Evolutionary conservation across 2,888 invertebrate species (phyloP).

Genomic region (Athalia cordata): DNA sequence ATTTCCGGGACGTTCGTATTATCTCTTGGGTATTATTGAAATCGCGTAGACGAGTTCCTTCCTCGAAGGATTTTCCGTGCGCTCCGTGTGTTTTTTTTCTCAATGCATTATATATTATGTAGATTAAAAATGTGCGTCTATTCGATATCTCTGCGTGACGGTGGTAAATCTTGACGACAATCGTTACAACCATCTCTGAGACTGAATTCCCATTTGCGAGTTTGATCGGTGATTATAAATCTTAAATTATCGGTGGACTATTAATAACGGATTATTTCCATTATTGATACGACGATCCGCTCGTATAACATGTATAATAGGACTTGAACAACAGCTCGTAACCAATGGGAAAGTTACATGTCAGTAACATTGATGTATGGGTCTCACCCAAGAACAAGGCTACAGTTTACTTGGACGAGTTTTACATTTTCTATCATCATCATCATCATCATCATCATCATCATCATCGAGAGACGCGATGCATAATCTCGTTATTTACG

Average conservation of each 20-base stretch:
- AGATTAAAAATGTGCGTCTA: not conserved
- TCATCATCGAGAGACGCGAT: not conserved
- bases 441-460: not conserved
- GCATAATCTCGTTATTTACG: not conserved
- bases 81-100: no score
- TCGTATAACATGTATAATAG: constrained; percentile 4
- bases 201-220: constrained; percentile 3
- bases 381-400: constrained; percentile 38
- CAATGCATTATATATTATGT: not conserved
- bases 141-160: not conserved
- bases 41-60: no score
- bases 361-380: constrained; percentile 21
- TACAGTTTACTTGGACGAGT: constrained; percentile 22
- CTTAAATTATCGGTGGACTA: constrained; percentile 33
- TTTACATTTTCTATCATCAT: constrained; percentile 29
- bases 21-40: no score
- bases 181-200: not conserved
- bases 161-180: constrained; percentile 19
- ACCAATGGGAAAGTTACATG: constrained; percentile 40
- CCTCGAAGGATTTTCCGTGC: no score
- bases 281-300: constrained; percentile 30
- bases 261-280: constrained; percentile 39
- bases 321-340: constrained; percentile 4
- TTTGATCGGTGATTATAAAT: constrained; percentile 34
- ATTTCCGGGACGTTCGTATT: no score